Evolutionary conservation across 2,113 vertebrate species (phyloP).

Genomic region (Rhinichthys klamathensis): DNA sequence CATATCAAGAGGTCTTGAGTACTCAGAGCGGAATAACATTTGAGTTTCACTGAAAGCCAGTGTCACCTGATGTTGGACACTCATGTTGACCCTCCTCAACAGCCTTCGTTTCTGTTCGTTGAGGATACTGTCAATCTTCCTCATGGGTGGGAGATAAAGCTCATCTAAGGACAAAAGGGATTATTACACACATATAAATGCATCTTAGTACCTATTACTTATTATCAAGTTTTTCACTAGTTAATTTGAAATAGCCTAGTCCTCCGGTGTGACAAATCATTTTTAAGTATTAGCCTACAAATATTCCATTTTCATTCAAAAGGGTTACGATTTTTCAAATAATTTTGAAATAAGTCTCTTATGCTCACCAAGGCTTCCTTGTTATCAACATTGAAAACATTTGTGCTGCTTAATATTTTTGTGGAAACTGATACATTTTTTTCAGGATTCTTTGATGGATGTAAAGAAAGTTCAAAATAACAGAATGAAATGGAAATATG

Average conservation of each 20-base stretch:
- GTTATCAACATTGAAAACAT: too few relatives aligned
- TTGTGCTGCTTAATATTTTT: too few relatives aligned
- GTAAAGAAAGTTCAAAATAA: not conserved
- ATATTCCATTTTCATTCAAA: too few relatives aligned
- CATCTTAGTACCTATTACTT: not conserved
- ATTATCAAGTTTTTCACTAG: not conserved
- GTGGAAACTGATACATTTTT: too few relatives aligned
- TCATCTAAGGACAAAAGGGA: constrained; percentile 71
- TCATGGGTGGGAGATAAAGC: constrained; percentile 85
- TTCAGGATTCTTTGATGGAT: not conserved
- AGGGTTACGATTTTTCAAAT: too few relatives aligned
- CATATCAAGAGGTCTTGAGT: not conserved
- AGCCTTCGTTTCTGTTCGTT: constrained; percentile 85
- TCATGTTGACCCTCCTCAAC: constrained; percentile 80
- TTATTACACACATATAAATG: not conserved
- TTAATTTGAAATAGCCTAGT: not conserved
- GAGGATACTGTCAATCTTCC: constrained; percentile 84
- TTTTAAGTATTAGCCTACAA: too few relatives aligned
- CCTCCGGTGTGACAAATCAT: not conserved
- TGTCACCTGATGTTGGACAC: constrained; percentile 79
- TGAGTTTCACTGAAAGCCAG: not conserved
- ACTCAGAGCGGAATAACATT: not conserved
- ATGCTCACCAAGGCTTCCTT: too few relatives aligned
- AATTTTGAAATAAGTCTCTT: too few relatives aligned
- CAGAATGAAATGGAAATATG: not conserved